phyloP scores from a whole-genome alignment of 2,113 vertebrate genomes.

The Manacus vitellinus region DNA sequence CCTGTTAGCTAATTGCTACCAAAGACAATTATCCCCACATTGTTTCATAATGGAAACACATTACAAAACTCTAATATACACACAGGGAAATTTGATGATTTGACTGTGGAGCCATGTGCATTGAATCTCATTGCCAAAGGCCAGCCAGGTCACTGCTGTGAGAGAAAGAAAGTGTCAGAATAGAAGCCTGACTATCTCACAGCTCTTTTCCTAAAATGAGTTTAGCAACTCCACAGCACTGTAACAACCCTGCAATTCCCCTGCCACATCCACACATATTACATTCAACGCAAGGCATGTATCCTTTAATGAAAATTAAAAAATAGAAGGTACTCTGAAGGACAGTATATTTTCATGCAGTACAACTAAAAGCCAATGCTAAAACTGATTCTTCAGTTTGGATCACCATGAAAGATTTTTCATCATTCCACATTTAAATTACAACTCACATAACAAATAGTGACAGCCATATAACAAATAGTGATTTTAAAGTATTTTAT shows the following conservation, averaged over 20 bases:
- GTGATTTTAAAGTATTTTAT: not conserved
- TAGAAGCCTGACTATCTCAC: slow-evolving; percentile 77
- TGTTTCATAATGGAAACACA: slow-evolving; percentile 97
- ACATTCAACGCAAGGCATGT: not conserved
- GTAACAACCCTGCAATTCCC: not conserved
- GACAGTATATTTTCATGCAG: not conserved
- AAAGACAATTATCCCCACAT: slow-evolving; percentile 98
- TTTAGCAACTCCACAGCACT: slow-evolving; percentile 7
- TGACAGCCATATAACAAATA: slow-evolving; percentile 43
- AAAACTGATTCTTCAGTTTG: slow-evolving; percentile 31
- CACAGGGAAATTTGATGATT: slow-evolving; percentile 91
- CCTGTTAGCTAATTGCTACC: slow-evolving; percentile 98
- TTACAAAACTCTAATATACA: slow-evolving; percentile 96
- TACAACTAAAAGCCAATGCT: not conserved
- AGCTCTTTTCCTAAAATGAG: slow-evolving; percentile 35
- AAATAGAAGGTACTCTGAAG: not conserved
- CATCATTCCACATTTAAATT: not conserved
- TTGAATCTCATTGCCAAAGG: slow-evolving; percentile 89
- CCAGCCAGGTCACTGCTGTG: slow-evolving; percentile 81
- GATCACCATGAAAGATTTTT: slow-evolving; percentile 17
- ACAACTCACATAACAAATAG: slow-evolving; percentile 43
- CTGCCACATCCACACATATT: not conserved
- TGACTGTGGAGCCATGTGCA: slow-evolving; percentile 85
- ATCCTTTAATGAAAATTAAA: not conserved
- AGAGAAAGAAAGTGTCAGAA: slow-evolving; percentile 82